Percentiles rank a stretch among this genome's conserved stretches.
phyloP scores from a whole-genome alignment of 1,140 invertebrate genomes.

The Procambarus clarkii region DNA sequence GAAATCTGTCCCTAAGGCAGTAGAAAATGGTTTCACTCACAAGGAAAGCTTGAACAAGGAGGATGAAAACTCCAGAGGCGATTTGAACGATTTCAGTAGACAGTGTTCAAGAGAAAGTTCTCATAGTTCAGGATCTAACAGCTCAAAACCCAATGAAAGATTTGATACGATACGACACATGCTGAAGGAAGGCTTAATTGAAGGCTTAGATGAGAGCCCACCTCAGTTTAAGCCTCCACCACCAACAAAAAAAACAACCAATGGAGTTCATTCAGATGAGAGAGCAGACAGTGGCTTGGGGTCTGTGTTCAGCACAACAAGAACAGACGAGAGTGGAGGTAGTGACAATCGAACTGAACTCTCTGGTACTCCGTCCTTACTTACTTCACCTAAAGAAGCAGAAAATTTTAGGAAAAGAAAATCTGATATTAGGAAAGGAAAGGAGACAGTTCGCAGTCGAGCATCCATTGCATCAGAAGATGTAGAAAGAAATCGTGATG shows the following conservation, averaged over 20 bases:
- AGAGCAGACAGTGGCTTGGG: slow-evolving; percentile 59
- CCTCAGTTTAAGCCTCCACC: slow-evolving; percentile 78
- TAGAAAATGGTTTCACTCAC: slow-evolving; percentile 29
- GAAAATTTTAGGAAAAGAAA: background rate
- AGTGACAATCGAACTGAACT: slow-evolving; percentile 45
- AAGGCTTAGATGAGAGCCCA: slow-evolving; percentile 78
- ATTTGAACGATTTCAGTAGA: slow-evolving; percentile 47
- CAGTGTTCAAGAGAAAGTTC: slow-evolving; percentile 57
- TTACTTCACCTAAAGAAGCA: slow-evolving; percentile 43
- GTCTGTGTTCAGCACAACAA: slow-evolving; percentile 51
- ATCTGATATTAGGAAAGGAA: slow-evolving; percentile 39
- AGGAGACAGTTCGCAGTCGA: slow-evolving; percentile 50
- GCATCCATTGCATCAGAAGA: slow-evolving; percentile 56
- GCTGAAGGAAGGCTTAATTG: slow-evolving; percentile 82
- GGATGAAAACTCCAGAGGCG: slow-evolving; percentile 9
- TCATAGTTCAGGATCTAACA: slow-evolving; percentile 48
- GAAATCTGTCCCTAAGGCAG: slow-evolving; percentile 23
- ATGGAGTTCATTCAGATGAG: slow-evolving; percentile 43
- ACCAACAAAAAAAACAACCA: slow-evolving; percentile 49
- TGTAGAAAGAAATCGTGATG: slow-evolving; percentile 57
- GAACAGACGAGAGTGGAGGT: slow-evolving; percentile 54
- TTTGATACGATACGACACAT: slow-evolving; percentile 87
- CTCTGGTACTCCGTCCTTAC: slow-evolving; percentile 47
- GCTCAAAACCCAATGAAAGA: slow-evolving; percentile 78
- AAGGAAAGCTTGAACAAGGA: slow-evolving; percentile 20